A percentile compares a stretch with the other conserved stretches of the same genome.
Conservation (phyloP, 2,113 vertebrate genomes). For the Thunnus thynnus region DNA sequence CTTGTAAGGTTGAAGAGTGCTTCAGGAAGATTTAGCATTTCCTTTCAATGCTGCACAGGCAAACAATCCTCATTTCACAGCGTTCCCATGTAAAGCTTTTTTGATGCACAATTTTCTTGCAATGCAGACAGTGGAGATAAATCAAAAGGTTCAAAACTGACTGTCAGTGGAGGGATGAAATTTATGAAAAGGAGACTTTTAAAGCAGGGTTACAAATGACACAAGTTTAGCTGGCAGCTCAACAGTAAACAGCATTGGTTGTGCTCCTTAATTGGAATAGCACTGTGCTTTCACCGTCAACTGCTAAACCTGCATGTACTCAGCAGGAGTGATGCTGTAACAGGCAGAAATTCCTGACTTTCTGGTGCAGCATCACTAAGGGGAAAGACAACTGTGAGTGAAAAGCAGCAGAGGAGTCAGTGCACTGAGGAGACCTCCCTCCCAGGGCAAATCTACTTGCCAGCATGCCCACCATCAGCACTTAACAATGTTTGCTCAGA, state of each 20-base stretch:
- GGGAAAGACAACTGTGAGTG: conserved; percentile 11
- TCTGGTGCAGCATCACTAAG: neutral
- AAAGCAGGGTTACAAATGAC: conserved; percentile 23
- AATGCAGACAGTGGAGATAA: conserved; percentile 21
- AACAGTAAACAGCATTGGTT: conserved; percentile 12
- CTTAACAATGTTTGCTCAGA: conserved; percentile 60
- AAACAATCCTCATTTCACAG: conserved; percentile 52
- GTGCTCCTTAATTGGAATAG: conserved; percentile 40
- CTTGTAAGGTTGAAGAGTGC: conserved; percentile 6
- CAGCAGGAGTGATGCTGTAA: neutral
- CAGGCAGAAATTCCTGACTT: conserved; percentile 16
- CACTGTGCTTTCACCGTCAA: conserved; percentile 20
- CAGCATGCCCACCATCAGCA: conserved; percentile 40
- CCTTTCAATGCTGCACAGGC: neutral
- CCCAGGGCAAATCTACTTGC: conserved; percentile 30
- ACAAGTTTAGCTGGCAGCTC: conserved; percentile 26
- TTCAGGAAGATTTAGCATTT: conserved; percentile 30
- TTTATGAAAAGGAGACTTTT: conserved; percentile 10
- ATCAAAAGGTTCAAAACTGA: conserved; percentile 43
- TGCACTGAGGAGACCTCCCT: conserved; percentile 32
- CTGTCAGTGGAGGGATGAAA: conserved; percentile 19
- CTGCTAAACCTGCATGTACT: conserved; percentile 25
- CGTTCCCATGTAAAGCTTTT: conserved; percentile 20
- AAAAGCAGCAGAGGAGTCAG: conserved; percentile 37
- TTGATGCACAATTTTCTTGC: conserved; percentile 33